Base-by-base conservation (phyloP, 2,113 vertebrate genomes). In the Macroglossus sobrinus region DNA sequence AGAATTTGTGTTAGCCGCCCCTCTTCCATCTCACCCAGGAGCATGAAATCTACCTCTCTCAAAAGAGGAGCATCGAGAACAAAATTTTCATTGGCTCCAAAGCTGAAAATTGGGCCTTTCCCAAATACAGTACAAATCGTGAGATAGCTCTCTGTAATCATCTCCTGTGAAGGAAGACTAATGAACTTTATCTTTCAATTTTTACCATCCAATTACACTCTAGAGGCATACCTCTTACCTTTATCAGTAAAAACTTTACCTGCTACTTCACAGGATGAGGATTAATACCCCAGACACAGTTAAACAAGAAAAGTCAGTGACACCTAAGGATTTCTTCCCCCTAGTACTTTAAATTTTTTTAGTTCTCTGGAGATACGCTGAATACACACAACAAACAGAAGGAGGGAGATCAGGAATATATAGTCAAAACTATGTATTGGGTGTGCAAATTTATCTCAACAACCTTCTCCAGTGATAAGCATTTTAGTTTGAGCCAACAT, bases 141-240 rank as follows among this genome's bases (percentile, higher is more conserved):
- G 19, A 16, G 13, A 61, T 86, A 88, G 43, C 59, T 96, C 91
- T 96, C 93, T 96, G 85, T 96, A 97, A 95, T 95, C 76, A 87
- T 89, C 79, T 94, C 97, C 96, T 91, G 43, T 85, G 57, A 43
- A 92, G 47, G n/a, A 92, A 97, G 87, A 84, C 71, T 97, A 98
- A 97, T 97, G 74, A 98, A 97, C 81, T 94, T 97, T 19, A 96
- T 85, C 96, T 98, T 98, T 97, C 96, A 95, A 97, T 50, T 85
- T 80, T 74, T 84, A 12, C 87, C 95, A 98, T 47, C 50, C 93
- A 89, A 88, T 96, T 95, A 91, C 87, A 66, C 74, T 90, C 78
- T 95, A 93, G 89, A 89, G 91, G 95, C 38, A 94, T 89, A 98
- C n/a, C 30, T 72, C 89, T 86, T 92, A 53, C 81, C 89, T 97